These are phyloP conservation scores for Mesoclemmys tuberculata DNA, from an alignment of 2,113 vertebrate species.

Conservation along the genomic window DNA sequence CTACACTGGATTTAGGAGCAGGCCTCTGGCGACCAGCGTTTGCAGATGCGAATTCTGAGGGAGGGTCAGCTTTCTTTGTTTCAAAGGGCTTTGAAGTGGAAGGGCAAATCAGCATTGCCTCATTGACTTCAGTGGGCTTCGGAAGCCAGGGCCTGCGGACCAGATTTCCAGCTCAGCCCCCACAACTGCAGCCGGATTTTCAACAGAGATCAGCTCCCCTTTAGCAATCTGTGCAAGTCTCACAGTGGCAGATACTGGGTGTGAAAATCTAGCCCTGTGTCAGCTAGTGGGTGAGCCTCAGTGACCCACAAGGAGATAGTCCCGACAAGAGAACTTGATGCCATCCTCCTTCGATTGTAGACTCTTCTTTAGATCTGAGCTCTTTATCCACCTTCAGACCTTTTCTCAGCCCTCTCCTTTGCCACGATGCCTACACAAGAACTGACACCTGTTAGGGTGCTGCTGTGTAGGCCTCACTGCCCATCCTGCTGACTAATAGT, in stretches of 20 bases:
- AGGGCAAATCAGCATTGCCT: no score
- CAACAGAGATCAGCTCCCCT: background rate
- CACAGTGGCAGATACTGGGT: no score
- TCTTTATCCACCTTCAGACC: no score
- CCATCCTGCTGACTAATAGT: no score
- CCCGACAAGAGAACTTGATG: background rate
- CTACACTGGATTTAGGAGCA: background rate
- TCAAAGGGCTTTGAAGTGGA: background rate
- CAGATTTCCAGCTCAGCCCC: background rate
- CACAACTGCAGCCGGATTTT: background rate
- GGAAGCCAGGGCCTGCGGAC: background rate
- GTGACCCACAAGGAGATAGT: background rate
- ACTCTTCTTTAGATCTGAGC: background rate
- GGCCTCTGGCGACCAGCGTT: background rate
- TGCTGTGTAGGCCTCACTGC: no score
- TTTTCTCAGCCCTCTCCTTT: no score
- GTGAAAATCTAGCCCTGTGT: no score
- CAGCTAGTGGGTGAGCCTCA: background rate
- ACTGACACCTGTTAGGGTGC: no score
- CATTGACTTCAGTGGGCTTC: background rate
- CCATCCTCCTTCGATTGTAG: background rate
- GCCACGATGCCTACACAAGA: no score
- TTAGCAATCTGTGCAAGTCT: background rate
- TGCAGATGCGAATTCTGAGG: no score
- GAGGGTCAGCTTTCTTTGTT: no score